Evolutionary conservation across 2,113 vertebrate genomes (phyloP).

Genomic region (Cervus canadensis): DNA sequence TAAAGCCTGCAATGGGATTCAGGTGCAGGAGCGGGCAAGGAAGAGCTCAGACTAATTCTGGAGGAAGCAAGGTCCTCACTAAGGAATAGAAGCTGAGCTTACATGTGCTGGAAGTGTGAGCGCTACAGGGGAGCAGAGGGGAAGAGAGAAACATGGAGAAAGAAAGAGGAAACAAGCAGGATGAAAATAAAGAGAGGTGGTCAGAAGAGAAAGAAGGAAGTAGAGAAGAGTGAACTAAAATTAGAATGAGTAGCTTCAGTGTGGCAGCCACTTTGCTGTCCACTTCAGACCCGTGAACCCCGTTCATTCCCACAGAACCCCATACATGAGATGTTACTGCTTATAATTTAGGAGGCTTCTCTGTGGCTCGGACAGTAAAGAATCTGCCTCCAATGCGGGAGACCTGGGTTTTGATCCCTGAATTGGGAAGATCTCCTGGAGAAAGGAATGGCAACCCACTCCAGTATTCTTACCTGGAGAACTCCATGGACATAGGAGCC

Average conservation of each 20-base stretch:
- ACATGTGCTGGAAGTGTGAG: background rate
- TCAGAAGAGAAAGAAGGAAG: background rate
- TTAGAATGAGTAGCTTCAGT: background rate
- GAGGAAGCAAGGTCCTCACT: background rate
- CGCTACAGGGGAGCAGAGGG: background rate
- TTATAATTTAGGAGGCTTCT: background rate
- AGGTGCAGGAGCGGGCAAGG: rapidly evolving
- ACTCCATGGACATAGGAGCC: background rate
- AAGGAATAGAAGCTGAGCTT: background rate
- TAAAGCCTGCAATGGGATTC: background rate
- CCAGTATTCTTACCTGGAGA: background rate
- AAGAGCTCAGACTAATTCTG: background rate
- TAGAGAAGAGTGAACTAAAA: background rate
- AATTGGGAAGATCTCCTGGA: background rate
- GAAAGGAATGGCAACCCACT: background rate
- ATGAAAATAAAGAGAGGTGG: background rate
- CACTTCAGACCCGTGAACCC: background rate
- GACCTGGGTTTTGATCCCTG: background rate
- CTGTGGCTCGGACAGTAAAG: background rate
- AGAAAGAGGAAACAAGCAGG: background rate
- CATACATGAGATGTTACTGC: background rate
- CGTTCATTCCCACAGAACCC: background rate
- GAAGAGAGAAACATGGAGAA: background rate
- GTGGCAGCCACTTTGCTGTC: background rate
- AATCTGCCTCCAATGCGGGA: background rate